Evolutionary conservation across 2,113 vertebrate genomes (phyloP).

Genomic region (Thomomys bottae): DNA sequence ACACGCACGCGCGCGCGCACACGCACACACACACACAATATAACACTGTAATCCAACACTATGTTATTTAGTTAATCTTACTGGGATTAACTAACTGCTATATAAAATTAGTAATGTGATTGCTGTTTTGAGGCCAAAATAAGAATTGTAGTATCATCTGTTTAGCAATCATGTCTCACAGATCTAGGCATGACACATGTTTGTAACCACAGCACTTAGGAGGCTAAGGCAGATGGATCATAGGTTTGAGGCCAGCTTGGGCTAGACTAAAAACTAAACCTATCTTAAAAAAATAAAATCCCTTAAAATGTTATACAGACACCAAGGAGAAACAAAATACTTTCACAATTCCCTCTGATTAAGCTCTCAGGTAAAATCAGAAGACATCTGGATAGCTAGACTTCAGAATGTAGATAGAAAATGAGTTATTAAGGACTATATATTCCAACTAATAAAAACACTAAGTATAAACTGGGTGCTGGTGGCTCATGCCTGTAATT

Average conservation of each 20-base stretch:
- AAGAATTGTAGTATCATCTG: background rate
- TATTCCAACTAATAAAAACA: background rate
- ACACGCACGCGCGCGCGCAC: no score
- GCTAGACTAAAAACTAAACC: no score
- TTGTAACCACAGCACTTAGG: no score
- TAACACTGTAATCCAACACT: no score
- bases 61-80: background rate
- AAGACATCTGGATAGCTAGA: background rate
- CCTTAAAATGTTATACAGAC: background rate
- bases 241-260: no score
- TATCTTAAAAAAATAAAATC: no score
- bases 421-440: background rate
- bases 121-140: background rate
- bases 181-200: no score
- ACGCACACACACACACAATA: no score
- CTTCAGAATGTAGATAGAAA: background rate
- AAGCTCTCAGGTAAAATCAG: background rate
- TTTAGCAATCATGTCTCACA: background rate
- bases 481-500: background rate
- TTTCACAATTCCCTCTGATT: background rate
- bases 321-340: conserved; percentile 7
- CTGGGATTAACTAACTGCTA: background rate
- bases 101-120: background rate
- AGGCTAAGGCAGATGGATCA: no score
- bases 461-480: background rate